Evolutionary conservation across 2,888 invertebrate species (phyloP), one percentile per base, ranked within the genome.

Genomic region (Synergus umbraculus): DNA sequence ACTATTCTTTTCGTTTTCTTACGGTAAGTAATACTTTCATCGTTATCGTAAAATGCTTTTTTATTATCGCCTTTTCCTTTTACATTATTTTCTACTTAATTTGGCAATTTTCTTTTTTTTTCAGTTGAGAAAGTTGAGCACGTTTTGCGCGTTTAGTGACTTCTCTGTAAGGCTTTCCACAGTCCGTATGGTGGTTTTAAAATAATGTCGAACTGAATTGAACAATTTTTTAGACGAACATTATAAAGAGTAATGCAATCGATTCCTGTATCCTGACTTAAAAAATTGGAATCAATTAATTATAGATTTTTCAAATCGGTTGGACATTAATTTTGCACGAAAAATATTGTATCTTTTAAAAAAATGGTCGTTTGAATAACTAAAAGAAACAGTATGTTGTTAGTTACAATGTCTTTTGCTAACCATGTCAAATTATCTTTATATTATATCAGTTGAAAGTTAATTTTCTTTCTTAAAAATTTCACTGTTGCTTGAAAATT

Each of bases 1-100:
- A 60, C 4, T 60, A 29, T 60, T 80, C 81, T 84, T 85, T 84
- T 85, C 76, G 64, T 83, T 84, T 83, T 80, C 78, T 83, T 76
- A 82, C 80, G 84, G 83, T 83, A 83, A 83, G 83, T 85, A 79
- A 83, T 41, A 73, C 65, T 77, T 44, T 43, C 67, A 22, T 79
- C 65, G 41, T 76, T 73, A 18, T 82, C 37, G 78, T 86, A 85
- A 83, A 69, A 83, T 76, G 80, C 46, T 64, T 64, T 49, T 77
- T 18, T 44, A 63, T 4, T 58, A 58, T 64, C 22, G 41, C 49
- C 64, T 15, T 79, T 77, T 77, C 37, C 15, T 8, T 78, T 46
- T 73, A 81, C 83, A 64, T 84, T 83, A 18, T 60, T 60, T 22
- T 12, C 60, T 60, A 60, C 18, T 22, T 60, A 10, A 22, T 18